Evolutionary conservation across 2,888 invertebrate species (phyloP).

Genomic region (Rhimphoctona megacephalus): DNA sequence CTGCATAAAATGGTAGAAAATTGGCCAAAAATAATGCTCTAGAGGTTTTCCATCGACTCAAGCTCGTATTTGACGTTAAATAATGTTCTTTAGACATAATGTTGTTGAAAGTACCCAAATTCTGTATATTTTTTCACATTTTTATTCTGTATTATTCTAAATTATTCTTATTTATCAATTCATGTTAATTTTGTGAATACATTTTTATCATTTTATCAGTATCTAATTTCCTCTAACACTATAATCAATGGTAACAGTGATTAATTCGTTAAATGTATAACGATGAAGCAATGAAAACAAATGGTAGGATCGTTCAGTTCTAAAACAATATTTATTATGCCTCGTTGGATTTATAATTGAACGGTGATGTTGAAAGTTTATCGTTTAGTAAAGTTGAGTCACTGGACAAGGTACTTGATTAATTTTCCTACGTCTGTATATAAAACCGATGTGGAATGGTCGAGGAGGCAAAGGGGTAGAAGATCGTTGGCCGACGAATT

Average conservation of each 20-base stretch:
- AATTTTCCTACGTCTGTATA: slow-evolving; percentile 25
- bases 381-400: slow-evolving; percentile 46
- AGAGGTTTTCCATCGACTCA: background rate
- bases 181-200: background rate
- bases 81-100: background rate
- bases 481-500: slow-evolving; percentile 65
- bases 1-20: background rate
- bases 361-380: slow-evolving; percentile 10
- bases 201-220: background rate
- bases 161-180: background rate
- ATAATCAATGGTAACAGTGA: background rate
- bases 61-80: background rate
- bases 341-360: background rate
- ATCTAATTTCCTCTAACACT: background rate
- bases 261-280: background rate
- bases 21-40: background rate
- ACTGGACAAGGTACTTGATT: slow-evolving; percentile 55
- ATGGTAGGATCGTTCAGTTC: background rate
- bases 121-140: background rate
- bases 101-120: background rate
- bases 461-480: slow-evolving; percentile 47
- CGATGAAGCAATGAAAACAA: background rate
- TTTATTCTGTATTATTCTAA: background rate
- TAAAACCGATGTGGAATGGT: slow-evolving; percentile 27
- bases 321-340: background rate